These are phyloP conservation scores for Ametastegia equiseti DNA, from an alignment of 2,888 invertebrate genomes.

Conservation along the genomic window DNA sequence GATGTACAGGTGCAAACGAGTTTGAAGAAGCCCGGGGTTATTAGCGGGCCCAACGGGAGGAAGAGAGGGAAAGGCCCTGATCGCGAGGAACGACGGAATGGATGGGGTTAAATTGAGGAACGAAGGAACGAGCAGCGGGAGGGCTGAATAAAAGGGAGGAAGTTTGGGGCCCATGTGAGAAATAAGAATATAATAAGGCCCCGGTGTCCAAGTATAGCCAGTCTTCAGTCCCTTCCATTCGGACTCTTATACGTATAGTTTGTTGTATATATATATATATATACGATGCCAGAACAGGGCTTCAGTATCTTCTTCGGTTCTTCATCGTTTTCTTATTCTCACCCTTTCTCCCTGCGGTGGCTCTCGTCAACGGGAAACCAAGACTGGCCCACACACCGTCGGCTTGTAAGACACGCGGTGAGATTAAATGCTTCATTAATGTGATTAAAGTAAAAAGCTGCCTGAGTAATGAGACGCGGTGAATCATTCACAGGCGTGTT, in stretches of 20 bases:
- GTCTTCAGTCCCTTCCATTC: slow-evolving; percentile 45
- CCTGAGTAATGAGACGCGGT: slow-evolving; percentile 73
- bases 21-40: slow-evolving; percentile 68
- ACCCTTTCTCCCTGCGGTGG: slow-evolving; percentile 13
- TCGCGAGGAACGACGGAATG: slow-evolving; percentile 53
- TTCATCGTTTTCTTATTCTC: neutral
- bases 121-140: slow-evolving; percentile 48
- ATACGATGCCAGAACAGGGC: too few relatives aligned
- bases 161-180: slow-evolving; percentile 45
- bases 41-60: slow-evolving; percentile 65
- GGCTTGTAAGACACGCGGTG: slow-evolving; percentile 75
- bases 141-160: slow-evolving; percentile 40
- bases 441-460: slow-evolving; percentile 76
- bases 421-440: slow-evolving; percentile 76
- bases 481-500: slow-evolving; percentile 68
- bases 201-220: slow-evolving; percentile 49
- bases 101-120: slow-evolving; percentile 45
- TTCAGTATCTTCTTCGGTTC: neutral
- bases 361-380: slow-evolving; percentile 67
- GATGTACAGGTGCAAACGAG: slow-evolving; percentile 69
- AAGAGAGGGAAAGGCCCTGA: slow-evolving; percentile 54
- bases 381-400: slow-evolving; percentile 73
- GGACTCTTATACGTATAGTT: slow-evolving; percentile 24
- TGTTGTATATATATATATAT: slow-evolving; percentile 7
- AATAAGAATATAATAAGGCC: slow-evolving; percentile 56